These are phyloP conservation scores for Drosophila putrida DNA, from an alignment of 2,888 invertebrate genomes.

Conservation along the genomic window DNA sequence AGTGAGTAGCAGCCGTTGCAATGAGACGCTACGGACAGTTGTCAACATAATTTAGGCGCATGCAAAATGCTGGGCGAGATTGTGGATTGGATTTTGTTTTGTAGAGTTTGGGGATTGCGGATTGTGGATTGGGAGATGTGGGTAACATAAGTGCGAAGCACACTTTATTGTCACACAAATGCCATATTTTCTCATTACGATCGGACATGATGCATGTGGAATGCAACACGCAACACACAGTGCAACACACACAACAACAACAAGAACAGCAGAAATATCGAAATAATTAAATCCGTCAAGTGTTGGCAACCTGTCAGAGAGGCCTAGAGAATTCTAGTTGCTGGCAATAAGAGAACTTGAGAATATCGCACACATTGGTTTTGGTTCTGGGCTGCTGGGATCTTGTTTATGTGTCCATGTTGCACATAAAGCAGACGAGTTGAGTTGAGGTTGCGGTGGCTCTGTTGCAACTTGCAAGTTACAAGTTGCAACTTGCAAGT, in stretches of 20 bases:
- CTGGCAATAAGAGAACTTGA: neutral
- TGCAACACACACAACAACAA: slow-evolving; percentile 24
- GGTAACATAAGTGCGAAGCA: slow-evolving; percentile 85
- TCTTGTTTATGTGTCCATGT: slow-evolving; percentile 78
- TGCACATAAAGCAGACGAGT: slow-evolving; percentile 76
- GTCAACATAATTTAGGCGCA: slow-evolving; percentile 83
- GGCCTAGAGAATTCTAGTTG: too few species aligned
- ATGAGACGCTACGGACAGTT: slow-evolving; percentile 79
- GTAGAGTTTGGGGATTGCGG: slow-evolving; percentile 1
- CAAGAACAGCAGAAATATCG: slow-evolving; percentile 78
- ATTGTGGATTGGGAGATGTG: slow-evolving; percentile 40
- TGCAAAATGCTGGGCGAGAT: slow-evolving; percentile 72
- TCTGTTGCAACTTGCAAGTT: too few species aligned
- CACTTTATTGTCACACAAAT: slow-evolving; percentile 85
- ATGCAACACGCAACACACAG: slow-evolving; percentile 73
- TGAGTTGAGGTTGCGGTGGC: slow-evolving; percentile 1
- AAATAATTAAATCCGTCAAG: slow-evolving; percentile 85
- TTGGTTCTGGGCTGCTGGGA: slow-evolving; percentile 55
- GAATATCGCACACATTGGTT: slow-evolving; percentile 24
- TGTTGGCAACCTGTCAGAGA: slow-evolving; percentile 80
- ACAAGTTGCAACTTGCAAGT: slow-evolving; percentile 15
- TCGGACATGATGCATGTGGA: slow-evolving; percentile 84
- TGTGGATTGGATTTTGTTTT: slow-evolving; percentile 28
- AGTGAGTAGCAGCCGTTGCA: slow-evolving; percentile 79
- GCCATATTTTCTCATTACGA: slow-evolving; percentile 85